A percentile compares a stretch with the other conserved stretches of the same genome.
phyloP scores from a whole-genome alignment of 2,797 vertebrate genomes.

The Cirrhinus mrigala region DNA sequence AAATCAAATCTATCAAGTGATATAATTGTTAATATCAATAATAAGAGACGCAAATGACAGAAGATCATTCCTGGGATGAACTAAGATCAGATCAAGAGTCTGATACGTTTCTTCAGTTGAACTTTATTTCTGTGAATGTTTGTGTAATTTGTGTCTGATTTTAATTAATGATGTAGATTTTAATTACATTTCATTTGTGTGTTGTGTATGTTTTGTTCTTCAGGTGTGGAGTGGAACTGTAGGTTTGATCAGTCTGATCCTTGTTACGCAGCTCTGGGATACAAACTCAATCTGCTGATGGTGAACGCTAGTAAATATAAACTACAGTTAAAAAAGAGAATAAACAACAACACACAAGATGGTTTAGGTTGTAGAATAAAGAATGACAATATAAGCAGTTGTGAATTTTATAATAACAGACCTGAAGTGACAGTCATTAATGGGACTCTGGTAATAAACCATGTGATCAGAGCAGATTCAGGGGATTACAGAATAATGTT shows the following conservation, averaged over 20 bases:
- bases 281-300: neutral
- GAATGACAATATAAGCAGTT: rapidly evolving
- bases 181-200: no score
- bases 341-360: rapidly evolving
- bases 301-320: rapidly evolving
- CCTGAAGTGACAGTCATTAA: neutral
- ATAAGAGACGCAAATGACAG: no score
- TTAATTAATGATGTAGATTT: neutral
- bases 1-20: no score
- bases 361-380: neutral
- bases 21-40: no score
- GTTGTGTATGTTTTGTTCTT: neutral
- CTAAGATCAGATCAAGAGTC: no score
- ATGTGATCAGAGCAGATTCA: neutral
- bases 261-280: conserved; percentile 20
- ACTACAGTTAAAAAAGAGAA: rapidly evolving
- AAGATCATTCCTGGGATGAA: no score
- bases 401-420: neutral
- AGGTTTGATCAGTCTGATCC: neutral
- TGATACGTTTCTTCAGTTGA: no score
- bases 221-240: neutral
- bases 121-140: neutral
- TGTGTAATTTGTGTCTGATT: neutral
- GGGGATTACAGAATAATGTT: neutral
- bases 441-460: conserved; percentile 3